phyloP scores from a whole-genome alignment of 2,113 vertebrate genomes.

The Microtus richardsoni region DNA sequence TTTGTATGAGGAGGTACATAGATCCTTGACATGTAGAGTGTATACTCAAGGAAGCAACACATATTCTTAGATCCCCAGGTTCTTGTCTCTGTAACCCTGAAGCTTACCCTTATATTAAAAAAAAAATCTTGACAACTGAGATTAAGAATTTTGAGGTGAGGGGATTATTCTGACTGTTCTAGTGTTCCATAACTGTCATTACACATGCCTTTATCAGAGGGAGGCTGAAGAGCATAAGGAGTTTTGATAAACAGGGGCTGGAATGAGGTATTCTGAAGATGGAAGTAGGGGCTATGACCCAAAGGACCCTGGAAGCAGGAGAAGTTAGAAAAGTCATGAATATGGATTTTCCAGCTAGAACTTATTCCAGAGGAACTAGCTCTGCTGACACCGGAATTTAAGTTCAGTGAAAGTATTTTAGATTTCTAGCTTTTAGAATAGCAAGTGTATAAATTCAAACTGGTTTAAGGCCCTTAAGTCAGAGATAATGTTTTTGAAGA shows the following conservation, averaged over 20 bases:
- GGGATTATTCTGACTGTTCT: neutral
- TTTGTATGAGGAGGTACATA: neutral
- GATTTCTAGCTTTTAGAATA: neutral
- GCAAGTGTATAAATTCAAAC: neutral
- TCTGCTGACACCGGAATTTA: neutral
- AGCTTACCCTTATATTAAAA: neutral
- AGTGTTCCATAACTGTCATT: neutral
- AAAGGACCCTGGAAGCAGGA: neutral
- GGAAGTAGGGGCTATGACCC: neutral
- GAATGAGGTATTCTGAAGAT: neutral
- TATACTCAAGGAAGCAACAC: neutral
- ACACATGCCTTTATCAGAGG: neutral
- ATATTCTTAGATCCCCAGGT: neutral
- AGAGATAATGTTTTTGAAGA: neutral
- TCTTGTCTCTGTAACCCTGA: neutral
- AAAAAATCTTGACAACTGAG: neutral
- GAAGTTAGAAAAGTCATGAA: neutral
- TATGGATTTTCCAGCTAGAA: neutral
- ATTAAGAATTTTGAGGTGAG: neutral
- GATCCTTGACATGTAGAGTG: neutral
- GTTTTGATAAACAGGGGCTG: neutral
- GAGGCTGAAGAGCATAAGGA: neutral
- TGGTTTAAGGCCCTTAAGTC: neutral
- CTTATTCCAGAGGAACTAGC: neutral
- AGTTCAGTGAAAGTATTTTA: neutral